Evolutionary conservation across 2,888 invertebrate species (phyloP), one percentile per base, ranked within the genome.

Genomic region (Ectemnius cavifrons): DNA sequence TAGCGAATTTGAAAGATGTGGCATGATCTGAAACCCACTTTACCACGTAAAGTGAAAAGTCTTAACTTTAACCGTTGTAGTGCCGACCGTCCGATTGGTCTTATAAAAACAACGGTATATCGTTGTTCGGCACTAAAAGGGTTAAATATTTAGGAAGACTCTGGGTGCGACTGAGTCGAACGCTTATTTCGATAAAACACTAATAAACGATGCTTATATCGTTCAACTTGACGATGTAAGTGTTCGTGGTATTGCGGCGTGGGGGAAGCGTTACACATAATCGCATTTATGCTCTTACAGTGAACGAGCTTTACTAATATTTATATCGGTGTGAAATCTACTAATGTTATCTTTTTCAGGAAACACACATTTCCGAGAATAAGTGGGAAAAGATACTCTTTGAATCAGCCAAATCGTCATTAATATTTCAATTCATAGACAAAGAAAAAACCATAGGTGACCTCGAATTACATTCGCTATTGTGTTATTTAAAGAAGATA

Each of bases 361-460:
- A 93, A 77, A 92, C 92, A 67, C 95, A 94, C 85, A 87, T 96
- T 37, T 89, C 91, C 2, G 93, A 93, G 0, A 92, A 93, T 45
- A 92, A 93, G 66, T 96, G 97, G 93, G 95, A 96, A 73, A 92
- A 93, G 11, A 94, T 95, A 57, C 92, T 97, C 72, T 93, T 97
- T 84, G 96, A 95, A 83, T 95, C 97, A 0, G 97, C 97, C 0
- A 95, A 94, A 86, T 96, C 97, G 87, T 96, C 97, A 16, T 92
- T 97, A n/a, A 94, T 97, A 77, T 98, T 95, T 91, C 96, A 97
- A 87, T 94, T 96, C 64, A 96, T 98, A 74, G 95, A 96, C 83
- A 92, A 94, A 79, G 97, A 97, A 90, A 95, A 95, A 87, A 96
- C 95, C 70, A 94, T 97, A 13, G 94, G 95, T 0, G 94, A 94